These are phyloP conservation scores for Leptopilina drosophilae DNA, from an alignment of 2,888 invertebrate genomes.

Conservation along the genomic window DNA sequence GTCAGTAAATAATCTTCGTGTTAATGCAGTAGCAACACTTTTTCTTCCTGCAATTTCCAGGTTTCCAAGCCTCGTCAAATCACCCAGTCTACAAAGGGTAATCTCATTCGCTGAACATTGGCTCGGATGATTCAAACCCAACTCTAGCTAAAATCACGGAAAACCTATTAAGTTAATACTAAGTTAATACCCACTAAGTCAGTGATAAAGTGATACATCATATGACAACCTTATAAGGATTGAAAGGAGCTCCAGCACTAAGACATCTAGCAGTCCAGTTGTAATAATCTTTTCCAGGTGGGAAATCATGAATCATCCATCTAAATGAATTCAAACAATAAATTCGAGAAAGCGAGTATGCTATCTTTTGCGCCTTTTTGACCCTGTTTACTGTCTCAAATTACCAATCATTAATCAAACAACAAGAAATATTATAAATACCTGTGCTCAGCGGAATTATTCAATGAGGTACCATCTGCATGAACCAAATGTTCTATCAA, in stretches of 20 bases:
- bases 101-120: conserved; percentile 80
- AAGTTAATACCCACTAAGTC: too few species aligned
- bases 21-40: conserved; percentile 81
- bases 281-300: conserved; percentile 92
- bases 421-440: too few species aligned
- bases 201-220: background rate
- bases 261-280: conserved; percentile 93
- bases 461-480: conserved; percentile 88
- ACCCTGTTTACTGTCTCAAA: too few species aligned
- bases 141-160: conserved; percentile 77
- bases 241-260: conserved; percentile 86
- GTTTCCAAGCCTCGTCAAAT: conserved; percentile 85
- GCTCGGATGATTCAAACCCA: conserved; percentile 80
- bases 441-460: conserved; percentile 85
- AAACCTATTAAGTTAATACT: too few species aligned
- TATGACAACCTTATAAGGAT: conserved; percentile 83
- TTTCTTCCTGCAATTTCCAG: conserved; percentile 88
- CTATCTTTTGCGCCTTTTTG: too few species aligned
- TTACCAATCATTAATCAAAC: background rate
- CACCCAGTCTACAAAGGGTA: conserved; percentile 86
- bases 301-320: conserved; percentile 89
- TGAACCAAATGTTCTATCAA: conserved; percentile 91
- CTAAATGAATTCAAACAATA: conserved; percentile 74
- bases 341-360: too few species aligned
- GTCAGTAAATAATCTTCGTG: conserved; percentile 89